Base-by-base conservation (phyloP, 2,888 invertebrate species). In the Xylophagus ater region DNA sequence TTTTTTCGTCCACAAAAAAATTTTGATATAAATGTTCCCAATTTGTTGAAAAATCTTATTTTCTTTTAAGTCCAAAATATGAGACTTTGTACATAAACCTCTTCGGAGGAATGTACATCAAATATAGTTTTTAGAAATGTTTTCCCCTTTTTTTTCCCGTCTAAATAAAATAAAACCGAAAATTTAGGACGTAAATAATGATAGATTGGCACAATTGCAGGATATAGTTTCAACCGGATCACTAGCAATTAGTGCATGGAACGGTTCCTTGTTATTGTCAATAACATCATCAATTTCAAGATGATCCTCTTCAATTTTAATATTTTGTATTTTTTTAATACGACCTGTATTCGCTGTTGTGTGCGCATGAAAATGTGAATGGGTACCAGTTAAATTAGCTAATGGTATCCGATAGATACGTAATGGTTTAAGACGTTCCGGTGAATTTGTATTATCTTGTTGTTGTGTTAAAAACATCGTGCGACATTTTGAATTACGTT, bases 341-440 rank as follows among this genome's bases (percentile, higher is more conserved):
- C 40, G 37, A 3, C 32, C 13, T 10, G 35, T 17, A 19, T 25
- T 36, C 20, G 13, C 52, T 32, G 52, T 51, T 1, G 51, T 53
- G 29, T 58, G 57, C 29, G 55, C 53, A 40, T 58, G 58, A 26
- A 55, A 58, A 25, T 58, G 58, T 6, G 58, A 58, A 42, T 58
- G 55, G 0, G 56, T 49, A 1, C 58, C 58, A 9, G 55, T 57
- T 13, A 59, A 37, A 34, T 59, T 58, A 17, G 54, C 51, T 31
- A 59, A 39, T 3, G 58, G 58, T 37, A 59, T 59, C 25, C 58
- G 51, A 46, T 55, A 59, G n/a, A 59, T 51, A 8, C 58, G 50
- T 17, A 59, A 46, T 2, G 58, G 57, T 37, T 58, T 57, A 8
- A 53, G 37, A 3, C 56, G 54, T 37, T 56, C 57, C 12, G 55